A percentile compares a stretch with the other conserved stretches of the same genome.
Conservation (phyloP, 1,140 invertebrate species). For the Leptestheria dahalacensis region DNA sequence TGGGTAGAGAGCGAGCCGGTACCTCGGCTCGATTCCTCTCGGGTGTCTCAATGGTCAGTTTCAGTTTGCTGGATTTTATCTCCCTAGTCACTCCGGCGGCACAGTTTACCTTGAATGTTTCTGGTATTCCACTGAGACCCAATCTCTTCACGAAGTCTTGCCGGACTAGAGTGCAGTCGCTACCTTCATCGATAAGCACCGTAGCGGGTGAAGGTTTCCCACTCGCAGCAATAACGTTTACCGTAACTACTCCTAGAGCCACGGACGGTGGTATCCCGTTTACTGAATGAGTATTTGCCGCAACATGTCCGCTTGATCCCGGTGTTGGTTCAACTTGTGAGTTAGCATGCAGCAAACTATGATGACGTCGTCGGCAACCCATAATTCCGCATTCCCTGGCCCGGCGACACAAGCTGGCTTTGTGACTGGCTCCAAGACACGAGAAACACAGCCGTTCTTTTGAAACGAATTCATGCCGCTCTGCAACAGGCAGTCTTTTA, state of each 20-base stretch:
- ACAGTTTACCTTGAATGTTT: not conserved
- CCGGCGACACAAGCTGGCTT: not conserved
- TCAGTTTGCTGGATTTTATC: not conserved
- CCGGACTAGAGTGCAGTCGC: not conserved
- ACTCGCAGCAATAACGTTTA: not conserved
- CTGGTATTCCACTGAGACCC: not conserved
- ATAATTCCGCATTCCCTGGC: not conserved
- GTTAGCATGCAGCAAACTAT: not conserved
- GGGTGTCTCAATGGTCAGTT: not conserved
- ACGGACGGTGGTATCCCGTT: not conserved
- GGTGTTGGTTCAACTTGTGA: not conserved
- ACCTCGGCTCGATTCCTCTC: not conserved
- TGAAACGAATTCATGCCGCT: not conserved
- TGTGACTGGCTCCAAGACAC: not conserved
- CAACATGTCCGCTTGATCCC: not conserved
- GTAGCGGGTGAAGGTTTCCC: not conserved
- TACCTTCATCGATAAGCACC: slow-evolving; percentile 6
- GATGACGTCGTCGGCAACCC: not conserved
- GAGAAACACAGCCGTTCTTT: not conserved
- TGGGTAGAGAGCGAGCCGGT: not conserved
- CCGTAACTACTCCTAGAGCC: not conserved
- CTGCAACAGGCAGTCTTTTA: not conserved
- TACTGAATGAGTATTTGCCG: too few relatives aligned
- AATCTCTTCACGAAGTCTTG: slow-evolving; percentile 1
- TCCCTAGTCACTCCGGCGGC: not conserved